Base-by-base conservation (phyloP, 2,113 vertebrate species). In the Montifringilla adamsi region DNA sequence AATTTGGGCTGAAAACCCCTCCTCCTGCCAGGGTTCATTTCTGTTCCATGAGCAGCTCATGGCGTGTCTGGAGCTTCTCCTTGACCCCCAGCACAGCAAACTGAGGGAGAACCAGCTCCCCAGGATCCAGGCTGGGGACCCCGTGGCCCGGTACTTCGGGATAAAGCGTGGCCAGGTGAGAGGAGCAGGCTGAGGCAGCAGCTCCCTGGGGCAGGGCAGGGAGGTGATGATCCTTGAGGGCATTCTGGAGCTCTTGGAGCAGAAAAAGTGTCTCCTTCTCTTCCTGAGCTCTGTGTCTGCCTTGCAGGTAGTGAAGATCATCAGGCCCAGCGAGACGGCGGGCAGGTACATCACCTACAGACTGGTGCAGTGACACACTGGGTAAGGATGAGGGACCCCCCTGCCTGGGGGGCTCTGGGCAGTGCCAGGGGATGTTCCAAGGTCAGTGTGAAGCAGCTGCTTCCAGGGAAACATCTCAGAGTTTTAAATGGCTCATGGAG, bases 301-400 rank as follows among this genome's bases (percentile, higher is more conserved):
- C 4, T 31, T 47, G 17, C 72, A 99, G 99, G 99, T 99, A 17
- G 99, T 99, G 87, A 99, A 99, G 97, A 99, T 99, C 96, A 99
- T 99, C 70, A 97, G 99, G 59, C 99, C 99, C 2, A 99, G 99
- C 13, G 99, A 99, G 97, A 99, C 99, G 0, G 99, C 99, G 0
- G 99, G 99, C 41, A 98, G 99, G 52, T 99, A 99, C 97, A 99
- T 99, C 97, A 99, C 99, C 58, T 99, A 99, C 98, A 98, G 99
- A 19, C 98, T 99, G 94, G 99, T 99, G 72, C 99, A 99, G 97
- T 99, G 94, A 96, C 5, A 1, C 63, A 20, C 31, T 4, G 35
- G 95, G 96, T 90, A 31, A 91, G 94, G 72, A 58, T 26, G 35
- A 31, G 66, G 6, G 21, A 8, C 15, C 1, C 11, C 56, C 15